Conservation (phyloP, 2,113 vertebrate species). For the Parus major region DNA sequence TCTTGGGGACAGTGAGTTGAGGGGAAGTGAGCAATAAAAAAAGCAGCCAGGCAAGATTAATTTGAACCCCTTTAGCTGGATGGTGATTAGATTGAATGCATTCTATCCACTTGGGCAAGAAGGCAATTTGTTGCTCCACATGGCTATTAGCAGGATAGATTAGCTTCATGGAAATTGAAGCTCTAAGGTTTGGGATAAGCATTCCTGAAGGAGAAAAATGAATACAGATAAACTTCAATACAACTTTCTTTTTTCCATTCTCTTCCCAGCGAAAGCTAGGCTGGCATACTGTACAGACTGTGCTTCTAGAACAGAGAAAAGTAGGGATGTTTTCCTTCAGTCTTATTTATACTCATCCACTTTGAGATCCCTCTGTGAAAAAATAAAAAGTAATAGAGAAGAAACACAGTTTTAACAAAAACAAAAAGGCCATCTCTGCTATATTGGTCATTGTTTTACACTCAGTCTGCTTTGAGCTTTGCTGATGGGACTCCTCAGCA, state of each 20-base stretch:
- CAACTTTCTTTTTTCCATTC: background rate
- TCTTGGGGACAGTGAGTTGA: background rate
- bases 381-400: background rate
- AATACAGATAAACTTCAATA: background rate
- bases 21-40: background rate
- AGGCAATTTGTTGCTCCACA: constrained; percentile 17
- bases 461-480: background rate
- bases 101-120: background rate
- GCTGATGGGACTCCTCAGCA: background rate
- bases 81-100: background rate
- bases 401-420: background rate
- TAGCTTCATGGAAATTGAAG: background rate
- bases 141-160: background rate
- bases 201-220: background rate
- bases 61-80: background rate
- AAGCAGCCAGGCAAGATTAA: background rate
- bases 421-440: background rate
- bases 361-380: background rate
- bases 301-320: background rate
- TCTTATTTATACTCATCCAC: background rate
- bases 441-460: background rate
- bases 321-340: background rate
- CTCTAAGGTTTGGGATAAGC: background rate
- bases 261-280: background rate
- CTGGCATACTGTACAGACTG: background rate